Percentiles rank a stretch among this genome's conserved stretches.
Evolutionary conservation across 2,113 vertebrate genomes (phyloP).

Genomic region (Gymnogyps californianus): DNA sequence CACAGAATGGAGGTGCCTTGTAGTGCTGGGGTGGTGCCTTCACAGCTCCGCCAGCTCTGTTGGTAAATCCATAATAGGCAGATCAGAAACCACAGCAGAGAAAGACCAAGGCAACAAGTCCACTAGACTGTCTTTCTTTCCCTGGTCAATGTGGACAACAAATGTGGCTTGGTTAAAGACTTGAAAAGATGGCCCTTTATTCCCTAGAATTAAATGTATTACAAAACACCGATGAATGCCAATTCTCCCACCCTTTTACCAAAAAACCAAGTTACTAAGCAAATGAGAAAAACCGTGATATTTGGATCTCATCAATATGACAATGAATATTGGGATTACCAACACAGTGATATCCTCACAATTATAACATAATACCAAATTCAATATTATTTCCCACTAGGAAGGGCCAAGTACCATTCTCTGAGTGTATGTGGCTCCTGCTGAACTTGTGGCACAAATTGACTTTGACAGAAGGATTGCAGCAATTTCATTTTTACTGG

Average conservation of each 20-base stretch:
- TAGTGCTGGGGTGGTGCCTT: neutral
- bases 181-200: conserved; percentile 13
- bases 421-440: neutral
- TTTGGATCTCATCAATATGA: neutral
- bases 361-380: neutral
- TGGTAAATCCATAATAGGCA: neutral
- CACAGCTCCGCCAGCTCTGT: neutral
- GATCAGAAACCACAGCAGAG: neutral
- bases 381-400: neutral
- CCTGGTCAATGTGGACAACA: neutral
- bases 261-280: neutral
- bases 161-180: neutral
- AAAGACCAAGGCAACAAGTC: neutral
- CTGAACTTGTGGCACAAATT: neutral
- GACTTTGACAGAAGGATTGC: neutral
- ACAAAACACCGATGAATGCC: neutral
- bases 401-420: neutral
- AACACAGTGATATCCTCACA: neutral
- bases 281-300: neutral
- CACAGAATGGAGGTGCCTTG: neutral
- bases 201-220: neutral
- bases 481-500: neutral
- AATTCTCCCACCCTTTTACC: neutral
- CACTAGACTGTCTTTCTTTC: neutral
- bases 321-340: neutral